These are phyloP conservation scores for Oligia fasciuncula DNA, from an alignment of 2,888 invertebrate species.

Conservation along the genomic window DNA sequence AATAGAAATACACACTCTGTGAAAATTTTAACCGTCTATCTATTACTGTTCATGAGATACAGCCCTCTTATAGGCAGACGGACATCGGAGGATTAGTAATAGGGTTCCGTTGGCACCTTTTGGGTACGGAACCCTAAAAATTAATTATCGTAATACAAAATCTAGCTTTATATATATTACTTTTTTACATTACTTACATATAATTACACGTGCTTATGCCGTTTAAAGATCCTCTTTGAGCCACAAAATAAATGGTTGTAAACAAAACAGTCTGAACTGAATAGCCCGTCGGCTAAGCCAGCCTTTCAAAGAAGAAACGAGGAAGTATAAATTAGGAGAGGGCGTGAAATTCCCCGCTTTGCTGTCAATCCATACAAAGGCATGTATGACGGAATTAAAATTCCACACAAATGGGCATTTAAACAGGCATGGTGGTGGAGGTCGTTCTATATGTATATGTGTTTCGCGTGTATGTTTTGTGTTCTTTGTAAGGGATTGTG, in stretches of 20 bases:
- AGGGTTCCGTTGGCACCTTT: too few species aligned
- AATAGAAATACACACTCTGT: too few species aligned
- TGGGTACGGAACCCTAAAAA: too few species aligned
- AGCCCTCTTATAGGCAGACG: too few species aligned
- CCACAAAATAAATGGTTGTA: slow-evolving; percentile 48
- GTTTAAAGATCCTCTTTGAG: slow-evolving; percentile 28
- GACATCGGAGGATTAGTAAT: too few species aligned
- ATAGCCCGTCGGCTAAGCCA: slow-evolving; percentile 56
- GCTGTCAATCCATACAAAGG: slow-evolving; percentile 79
- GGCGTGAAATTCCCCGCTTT: slow-evolving; percentile 84
- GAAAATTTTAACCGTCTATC: too few species aligned
- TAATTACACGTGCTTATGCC: not conserved
- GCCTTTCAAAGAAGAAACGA: slow-evolving; percentile 70
- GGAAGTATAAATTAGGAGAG: slow-evolving; percentile 85
- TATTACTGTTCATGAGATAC: too few species aligned
- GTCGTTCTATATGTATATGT: slow-evolving; percentile 17
- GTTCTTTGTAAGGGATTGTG: slow-evolving; percentile 17
- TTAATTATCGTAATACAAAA: not conserved
- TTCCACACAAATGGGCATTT: slow-evolving; percentile 71
- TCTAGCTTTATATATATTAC: too few species aligned
- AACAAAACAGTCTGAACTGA: slow-evolving; percentile 62
- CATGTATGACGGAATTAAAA: slow-evolving; percentile 81
- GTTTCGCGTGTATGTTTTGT: slow-evolving; percentile 34
- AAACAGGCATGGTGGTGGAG: slow-evolving; percentile 37
- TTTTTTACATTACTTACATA: too few species aligned